These are phyloP conservation scores for Macropodus opercularis DNA, from an alignment of 2,797 vertebrate genomes.

Conservation along the genomic window DNA sequence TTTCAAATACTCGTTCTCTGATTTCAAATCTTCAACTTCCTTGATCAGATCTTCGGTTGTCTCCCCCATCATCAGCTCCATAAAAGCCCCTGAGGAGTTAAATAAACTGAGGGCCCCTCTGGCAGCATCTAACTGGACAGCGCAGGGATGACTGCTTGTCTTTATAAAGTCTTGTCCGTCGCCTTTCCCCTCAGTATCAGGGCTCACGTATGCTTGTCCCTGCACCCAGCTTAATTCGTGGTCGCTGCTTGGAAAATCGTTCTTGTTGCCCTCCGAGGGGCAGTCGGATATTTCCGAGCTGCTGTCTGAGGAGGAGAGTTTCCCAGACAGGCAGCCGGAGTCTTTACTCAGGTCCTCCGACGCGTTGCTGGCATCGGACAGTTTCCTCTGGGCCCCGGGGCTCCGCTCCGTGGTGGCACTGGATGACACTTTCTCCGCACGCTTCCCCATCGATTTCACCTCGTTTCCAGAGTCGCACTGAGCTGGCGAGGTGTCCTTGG, in stretches of 20 bases:
- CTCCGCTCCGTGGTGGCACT: conserved; percentile 46
- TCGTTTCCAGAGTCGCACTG: conserved; percentile 59
- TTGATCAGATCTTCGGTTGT: conserved; percentile 85
- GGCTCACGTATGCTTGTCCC: conserved; percentile 52
- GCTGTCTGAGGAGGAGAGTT: conserved; percentile 86
- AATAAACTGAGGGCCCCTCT: conserved; percentile 77
- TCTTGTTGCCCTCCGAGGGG: conserved; percentile 80
- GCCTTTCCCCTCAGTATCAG: conserved; percentile 22
- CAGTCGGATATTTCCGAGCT: conserved; percentile 86
- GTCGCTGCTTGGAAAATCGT: conserved; percentile 81
- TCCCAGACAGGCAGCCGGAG: conserved; percentile 74
- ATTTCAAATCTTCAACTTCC: conserved; percentile 93
- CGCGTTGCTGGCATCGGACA: conserved; percentile 74
- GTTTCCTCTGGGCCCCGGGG: conserved; percentile 75
- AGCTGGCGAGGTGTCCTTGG: conserved; percentile 36
- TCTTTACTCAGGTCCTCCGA: conserved; percentile 79
- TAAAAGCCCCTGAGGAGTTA: conserved; percentile 83
- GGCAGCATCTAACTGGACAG: conserved; percentile 49
- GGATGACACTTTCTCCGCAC: conserved; percentile 56
- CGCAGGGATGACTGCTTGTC: conserved; percentile 45
- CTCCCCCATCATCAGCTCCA: conserved; percentile 83
- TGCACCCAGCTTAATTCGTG: conserved; percentile 71
- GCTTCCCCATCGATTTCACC: conserved; percentile 66
- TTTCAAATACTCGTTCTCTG: conserved; percentile 98
- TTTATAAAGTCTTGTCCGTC: conserved; percentile 39